Base-by-base conservation (phyloP, 2,888 invertebrate species). In the Conus canariensis region DNA sequence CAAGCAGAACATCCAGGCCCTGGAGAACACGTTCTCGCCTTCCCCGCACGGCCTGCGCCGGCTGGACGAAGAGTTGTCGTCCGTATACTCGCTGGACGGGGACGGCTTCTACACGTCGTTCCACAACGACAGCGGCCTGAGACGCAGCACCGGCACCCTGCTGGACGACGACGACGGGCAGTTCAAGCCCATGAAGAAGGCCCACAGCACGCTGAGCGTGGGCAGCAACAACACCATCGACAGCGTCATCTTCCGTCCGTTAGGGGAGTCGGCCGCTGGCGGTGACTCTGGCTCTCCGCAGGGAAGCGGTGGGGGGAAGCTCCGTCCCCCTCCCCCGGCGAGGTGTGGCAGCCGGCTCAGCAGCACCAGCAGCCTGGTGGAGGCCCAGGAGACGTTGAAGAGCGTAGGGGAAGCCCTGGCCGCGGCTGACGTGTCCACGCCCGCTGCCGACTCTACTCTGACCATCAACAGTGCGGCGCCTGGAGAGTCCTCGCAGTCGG, bases 91-190 rank as follows among this genome's bases (percentile, higher is more conserved):
- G 4, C 98, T 99, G 95, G 99, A 99, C 95, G 99, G 99, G 1
- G 99, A 99, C 96, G 99, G 99, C 12, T 99, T 99, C 96, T 99
- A 99, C 96, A 99, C 99, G 0, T 99, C 99, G 45, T 99, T 99
- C 97, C 99, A 99, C 96, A 98, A 98, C 97, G 99, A 99, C 96
- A 98, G 98, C 90, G 99, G 99, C 0, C 96, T 99, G 91, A 93
- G 94, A 86, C 93, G 93, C 87, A 94, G 95, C 91, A 94, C 93
- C 64, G 94, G 92, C 25, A 94, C 94, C 5, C 87, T 91, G 16
- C 88, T 94, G 45, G 93, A 93, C 58, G 94, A 94, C 60, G 93
- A 93, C 25, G 94, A 93, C 30, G 95, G 94, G 60, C 92, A 92
- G 22, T 92, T 93, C 25, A 92, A 91, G 59, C 87, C 92, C 10